Evolutionary conservation across 2,888 invertebrate genomes (phyloP).

Genomic region (Idaea aversata): DNA sequence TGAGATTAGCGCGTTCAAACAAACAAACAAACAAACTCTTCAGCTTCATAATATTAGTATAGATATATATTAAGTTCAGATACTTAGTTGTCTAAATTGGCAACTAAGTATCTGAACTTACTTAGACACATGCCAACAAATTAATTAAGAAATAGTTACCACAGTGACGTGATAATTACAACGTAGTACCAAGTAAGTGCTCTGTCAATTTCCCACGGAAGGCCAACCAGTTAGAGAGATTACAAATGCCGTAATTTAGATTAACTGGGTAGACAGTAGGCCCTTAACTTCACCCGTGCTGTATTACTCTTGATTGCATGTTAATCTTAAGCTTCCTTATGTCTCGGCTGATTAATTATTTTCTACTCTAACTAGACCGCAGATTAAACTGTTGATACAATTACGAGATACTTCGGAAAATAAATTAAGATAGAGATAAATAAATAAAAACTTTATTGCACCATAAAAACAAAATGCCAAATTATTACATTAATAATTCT

Average conservation of each 20-base stretch:
- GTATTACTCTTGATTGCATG: slow-evolving; percentile 30
- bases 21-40: no score
- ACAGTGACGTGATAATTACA: neutral
- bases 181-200: neutral
- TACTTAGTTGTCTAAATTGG: no score
- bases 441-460: no score
- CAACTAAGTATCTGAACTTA: no score
- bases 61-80: no score
- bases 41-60: no score
- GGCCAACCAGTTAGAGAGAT: slow-evolving; percentile 29
- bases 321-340: slow-evolving; percentile 33
- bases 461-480: no score
- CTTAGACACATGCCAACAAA: no score
- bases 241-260: slow-evolving; percentile 36
- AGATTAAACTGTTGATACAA: neutral
- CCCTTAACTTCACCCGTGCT: slow-evolving; percentile 23
- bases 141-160: no score
- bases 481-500: no score
- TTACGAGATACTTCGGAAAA: neutral
- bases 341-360: slow-evolving; percentile 15
- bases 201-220: slow-evolving; percentile 13
- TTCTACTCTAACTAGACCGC: slow-evolving; percentile 1
- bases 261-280: slow-evolving; percentile 18
- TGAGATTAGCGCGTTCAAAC: no score
- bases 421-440: no score